Evolutionary conservation across 1,140 invertebrate genomes (phyloP).

Genomic region (Vanessa atalanta): DNA sequence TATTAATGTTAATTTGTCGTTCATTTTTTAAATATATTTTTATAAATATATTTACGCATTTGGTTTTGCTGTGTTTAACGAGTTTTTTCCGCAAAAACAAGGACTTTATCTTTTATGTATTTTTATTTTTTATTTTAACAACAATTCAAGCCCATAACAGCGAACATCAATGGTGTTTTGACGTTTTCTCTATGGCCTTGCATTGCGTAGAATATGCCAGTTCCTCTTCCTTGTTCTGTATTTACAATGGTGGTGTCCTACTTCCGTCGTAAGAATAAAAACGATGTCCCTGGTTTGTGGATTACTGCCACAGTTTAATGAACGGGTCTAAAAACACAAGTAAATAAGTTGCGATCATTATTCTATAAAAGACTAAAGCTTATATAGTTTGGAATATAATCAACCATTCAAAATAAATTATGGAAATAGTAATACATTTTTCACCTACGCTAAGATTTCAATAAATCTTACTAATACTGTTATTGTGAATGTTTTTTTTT

Average conservation of each 20-base stretch:
- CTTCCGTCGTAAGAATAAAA: slow-evolving; percentile 46
- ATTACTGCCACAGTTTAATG: background rate
- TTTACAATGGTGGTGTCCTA: slow-evolving; percentile 41
- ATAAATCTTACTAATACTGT: too few relatives aligned
- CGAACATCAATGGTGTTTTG: slow-evolving; percentile 35
- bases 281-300: background rate
- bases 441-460: too few relatives aligned
- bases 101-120: background rate
- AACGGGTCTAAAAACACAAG: background rate
- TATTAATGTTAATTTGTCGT: too few relatives aligned
- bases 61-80: too few relatives aligned
- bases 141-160: background rate
- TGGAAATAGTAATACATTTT: too few relatives aligned
- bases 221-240: slow-evolving; percentile 62
- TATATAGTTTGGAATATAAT: too few relatives aligned
- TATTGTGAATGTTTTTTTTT: too few relatives aligned
- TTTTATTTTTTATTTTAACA: background rate
- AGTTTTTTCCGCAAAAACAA: background rate
- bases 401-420: too few relatives aligned
- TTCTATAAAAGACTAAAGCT: too few relatives aligned
- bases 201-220: slow-evolving; percentile 54
- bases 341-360: too few relatives aligned
- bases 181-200: slow-evolving; percentile 50
- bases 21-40: too few relatives aligned
- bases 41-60: too few relatives aligned